Evolutionary conservation across 2,113 vertebrate species (phyloP), one percentile per base, ranked within the genome.

Genomic region (Erpornis zantholeuca): DNA sequence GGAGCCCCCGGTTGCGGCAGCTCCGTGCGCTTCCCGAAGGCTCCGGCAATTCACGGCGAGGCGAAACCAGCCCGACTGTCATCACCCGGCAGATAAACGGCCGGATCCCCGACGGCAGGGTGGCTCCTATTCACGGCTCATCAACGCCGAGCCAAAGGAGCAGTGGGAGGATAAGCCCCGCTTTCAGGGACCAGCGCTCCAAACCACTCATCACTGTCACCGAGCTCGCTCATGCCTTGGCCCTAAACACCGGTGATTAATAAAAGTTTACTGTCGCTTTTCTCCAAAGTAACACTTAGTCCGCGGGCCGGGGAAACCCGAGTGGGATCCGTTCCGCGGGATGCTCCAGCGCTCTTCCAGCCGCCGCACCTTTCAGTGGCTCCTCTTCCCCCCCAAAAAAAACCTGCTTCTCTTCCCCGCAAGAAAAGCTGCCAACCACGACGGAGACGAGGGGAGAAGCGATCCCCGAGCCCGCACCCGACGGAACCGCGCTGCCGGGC

Each of bases 51-150:
- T 97, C 91, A 94, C 92, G 97, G 97, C 97, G 94, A 90, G 94
- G 69, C 90, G 93, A 96, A 94, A 91, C 45, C 94, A 88, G 86
- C 94, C 88, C 50, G 63, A 94, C 91, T 98, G 97, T 97, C 92
- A 96, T 98, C 97, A 93, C 98, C 97, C 97, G 93, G 97, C 94
- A 98, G 97, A 98, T 86, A 96, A 96, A 96, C 87, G 96, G 98
- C 98, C 97, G 42, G 93, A 80, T 75, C 88, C 85, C 72, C 86
- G 90, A 90, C 97, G 97, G 97, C 95, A 97, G 97, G 89, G 86
- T 89, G 97, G 97, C 97, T 93, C 68, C 78, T 69, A 64, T 77
- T 80, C 82, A 73, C 93, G 92, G 97, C 97, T 96, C 95, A 85
- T 98, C 97, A 96, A 72, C 97, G 96, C 94, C 54, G 84, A 86